Percentiles rank a stretch among this genome's conserved stretches.
These are phyloP conservation scores for Digitonthophagus gazella DNA, from an alignment of 2,888 invertebrate genomes.

Conservation along the genomic window DNA sequence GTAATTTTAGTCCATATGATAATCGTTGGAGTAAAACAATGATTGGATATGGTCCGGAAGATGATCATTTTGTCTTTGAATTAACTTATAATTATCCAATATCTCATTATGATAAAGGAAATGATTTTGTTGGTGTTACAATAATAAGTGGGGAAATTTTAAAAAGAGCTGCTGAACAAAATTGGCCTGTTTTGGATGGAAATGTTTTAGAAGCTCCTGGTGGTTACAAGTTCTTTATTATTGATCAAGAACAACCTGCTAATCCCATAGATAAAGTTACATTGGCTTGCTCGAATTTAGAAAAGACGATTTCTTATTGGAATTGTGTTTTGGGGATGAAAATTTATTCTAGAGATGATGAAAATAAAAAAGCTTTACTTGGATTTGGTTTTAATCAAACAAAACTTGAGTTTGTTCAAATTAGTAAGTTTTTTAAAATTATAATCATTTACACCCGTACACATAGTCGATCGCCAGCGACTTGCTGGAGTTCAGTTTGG, in stretches of 20 bases:
- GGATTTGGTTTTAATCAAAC: slow-evolving; percentile 74
- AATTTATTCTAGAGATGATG: slow-evolving; percentile 58
- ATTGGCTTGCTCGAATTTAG: slow-evolving; percentile 73
- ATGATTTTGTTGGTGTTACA: slow-evolving; percentile 87
- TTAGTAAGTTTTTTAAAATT: slow-evolving; percentile 55
- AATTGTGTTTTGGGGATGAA: slow-evolving; percentile 72
- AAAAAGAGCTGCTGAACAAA: slow-evolving; percentile 66
- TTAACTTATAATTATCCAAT: slow-evolving; percentile 97
- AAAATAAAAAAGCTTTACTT: slow-evolving; percentile 61
- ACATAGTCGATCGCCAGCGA: no score
- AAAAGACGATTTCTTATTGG: slow-evolving; percentile 82
- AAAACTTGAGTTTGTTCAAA: slow-evolving; percentile 72
- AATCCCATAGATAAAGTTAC: slow-evolving; percentile 76
- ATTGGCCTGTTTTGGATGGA: slow-evolving; percentile 69
- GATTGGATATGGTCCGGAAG: slow-evolving; percentile 97
- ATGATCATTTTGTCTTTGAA: slow-evolving; percentile 92
- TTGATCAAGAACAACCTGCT: slow-evolving; percentile 70
- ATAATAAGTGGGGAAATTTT: slow-evolving; percentile 77
- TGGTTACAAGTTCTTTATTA: slow-evolving; percentile 83
- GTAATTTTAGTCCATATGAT: slow-evolving; percentile 79
- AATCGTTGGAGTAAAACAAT: slow-evolving; percentile 99
- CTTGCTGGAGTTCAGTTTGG: no score
- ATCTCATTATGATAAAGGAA: slow-evolving; percentile 81
- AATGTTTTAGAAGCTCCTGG: slow-evolving; percentile 81
- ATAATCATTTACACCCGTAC: no score